Evolutionary conservation across 2,888 invertebrate species (phyloP).

Genomic region (Orthosia cruda): DNA sequence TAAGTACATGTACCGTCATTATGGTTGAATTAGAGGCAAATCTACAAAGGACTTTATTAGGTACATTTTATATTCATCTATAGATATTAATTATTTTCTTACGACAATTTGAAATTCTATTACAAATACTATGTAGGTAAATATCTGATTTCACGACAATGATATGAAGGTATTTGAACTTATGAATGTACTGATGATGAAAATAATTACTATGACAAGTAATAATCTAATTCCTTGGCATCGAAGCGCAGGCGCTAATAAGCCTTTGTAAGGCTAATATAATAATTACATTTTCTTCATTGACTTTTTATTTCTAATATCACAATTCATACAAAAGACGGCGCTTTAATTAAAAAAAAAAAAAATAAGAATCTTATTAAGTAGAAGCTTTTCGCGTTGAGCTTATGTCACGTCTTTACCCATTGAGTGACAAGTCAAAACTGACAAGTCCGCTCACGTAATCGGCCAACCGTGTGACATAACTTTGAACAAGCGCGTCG

Average conservation of each 20-base stretch:
- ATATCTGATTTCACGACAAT: constrained; percentile 48
- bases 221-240: constrained; percentile 53
- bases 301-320: constrained; percentile 42
- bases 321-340: constrained; percentile 63
- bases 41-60: constrained; percentile 42
- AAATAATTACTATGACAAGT: constrained; percentile 46
- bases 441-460: constrained; percentile 12
- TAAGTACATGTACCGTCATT: constrained; percentile 2
- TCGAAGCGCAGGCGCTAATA: constrained; percentile 50
- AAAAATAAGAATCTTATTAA: not conserved
- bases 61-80: constrained; percentile 29
- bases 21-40: constrained; percentile 30
- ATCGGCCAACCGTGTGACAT: not conserved
- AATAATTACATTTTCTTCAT: constrained; percentile 24
- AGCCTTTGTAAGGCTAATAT: constrained; percentile 44
- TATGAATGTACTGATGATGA: constrained; percentile 31
- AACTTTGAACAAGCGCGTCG: constrained; percentile 3
- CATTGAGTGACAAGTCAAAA: constrained; percentile 4
- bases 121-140: constrained; percentile 38
- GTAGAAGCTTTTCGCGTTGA: not conserved
- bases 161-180: constrained; percentile 64
- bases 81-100: constrained; percentile 9
- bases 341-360: constrained; percentile 6
- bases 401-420: constrained; percentile 10
- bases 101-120: constrained; percentile 30